Evolutionary conservation across 2,888 invertebrate genomes (phyloP).

Genomic region (Drosophila neoperkinsi): DNA sequence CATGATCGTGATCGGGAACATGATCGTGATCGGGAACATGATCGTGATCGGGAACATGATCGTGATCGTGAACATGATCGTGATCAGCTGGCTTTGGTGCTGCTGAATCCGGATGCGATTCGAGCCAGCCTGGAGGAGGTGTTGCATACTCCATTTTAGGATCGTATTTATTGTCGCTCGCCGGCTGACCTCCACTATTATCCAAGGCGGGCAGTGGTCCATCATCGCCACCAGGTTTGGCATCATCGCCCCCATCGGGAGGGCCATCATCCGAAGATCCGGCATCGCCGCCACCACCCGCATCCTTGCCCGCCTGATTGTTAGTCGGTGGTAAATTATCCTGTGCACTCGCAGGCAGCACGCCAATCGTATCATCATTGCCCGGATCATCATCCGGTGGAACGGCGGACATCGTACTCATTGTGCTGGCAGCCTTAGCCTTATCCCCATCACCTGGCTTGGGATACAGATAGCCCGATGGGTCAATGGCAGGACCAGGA

Average conservation of each 20-base stretch:
- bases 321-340: constrained; percentile 53
- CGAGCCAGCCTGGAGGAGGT: constrained; percentile 83
- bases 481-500: constrained; percentile 51
- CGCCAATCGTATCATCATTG: constrained; percentile 73
- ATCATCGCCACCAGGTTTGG: constrained; percentile 21
- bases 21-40: constrained; percentile 58
- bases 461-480: constrained; percentile 61
- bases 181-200: constrained; percentile 42
- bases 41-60: constrained; percentile 56
- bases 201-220: constrained; percentile 47
- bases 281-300: constrained; percentile 15
- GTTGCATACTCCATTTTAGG: constrained; percentile 83
- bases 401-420: constrained; percentile 39
- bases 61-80: constrained; percentile 54
- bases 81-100: constrained; percentile 67
- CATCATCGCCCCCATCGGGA: too few relatives aligned
- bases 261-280: constrained; percentile 23
- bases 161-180: constrained; percentile 73
- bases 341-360: constrained; percentile 79
- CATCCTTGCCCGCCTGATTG: constrained; percentile 49
- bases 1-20: constrained; percentile 54
- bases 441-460: constrained; percentile 64
- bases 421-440: constrained; percentile 69
- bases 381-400: constrained; percentile 59
- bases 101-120: constrained; percentile 75